These are phyloP conservation scores for Peromyscus melanophrys DNA, from an alignment of 2,797 vertebrate genomes.

Conservation along the genomic window DNA sequence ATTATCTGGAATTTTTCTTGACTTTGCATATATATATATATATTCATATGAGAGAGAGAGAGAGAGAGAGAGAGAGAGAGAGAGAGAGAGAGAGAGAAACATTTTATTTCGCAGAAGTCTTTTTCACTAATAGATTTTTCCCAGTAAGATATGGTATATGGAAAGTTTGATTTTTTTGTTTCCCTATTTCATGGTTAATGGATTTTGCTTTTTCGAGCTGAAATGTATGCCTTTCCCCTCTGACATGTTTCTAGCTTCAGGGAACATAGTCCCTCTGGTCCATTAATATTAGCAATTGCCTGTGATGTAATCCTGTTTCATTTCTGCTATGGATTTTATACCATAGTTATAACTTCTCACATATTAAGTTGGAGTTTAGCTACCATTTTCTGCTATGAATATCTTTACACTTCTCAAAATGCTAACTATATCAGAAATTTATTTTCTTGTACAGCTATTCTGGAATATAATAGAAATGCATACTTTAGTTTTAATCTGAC, in stretches of 20 bases:
- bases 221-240: slow-evolving; percentile 84
- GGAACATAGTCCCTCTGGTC: slow-evolving; percentile 79
- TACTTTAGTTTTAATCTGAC: slow-evolving; percentile 66
- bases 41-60: not conserved
- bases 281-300: slow-evolving; percentile 83
- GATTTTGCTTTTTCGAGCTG: slow-evolving; percentile 86
- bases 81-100: not conserved
- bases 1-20: slow-evolving; percentile 61
- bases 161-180: slow-evolving; percentile 86
- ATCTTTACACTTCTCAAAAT: slow-evolving; percentile 76
- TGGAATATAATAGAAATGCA: slow-evolving; percentile 28
- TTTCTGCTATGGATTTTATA: slow-evolving; percentile 84
- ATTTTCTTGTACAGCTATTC: slow-evolving; percentile 66
- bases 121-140: slow-evolving; percentile 80
- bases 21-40: slow-evolving; percentile 24
- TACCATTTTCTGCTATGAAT: slow-evolving; percentile 61
- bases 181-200: slow-evolving; percentile 88
- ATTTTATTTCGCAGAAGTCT: slow-evolving; percentile 71
- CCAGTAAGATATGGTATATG: slow-evolving; percentile 62
- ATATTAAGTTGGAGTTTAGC: slow-evolving; percentile 51
- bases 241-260: slow-evolving; percentile 86
- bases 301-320: slow-evolving; percentile 85
- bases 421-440: slow-evolving; percentile 38
- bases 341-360: slow-evolving; percentile 78
- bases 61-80: not conserved